Percentiles rank a stretch among this genome's conserved stretches.
These are phyloP conservation scores for Taenioides sp. DNA, from an alignment of 2,797 vertebrate species.

Conservation along the genomic window DNA sequence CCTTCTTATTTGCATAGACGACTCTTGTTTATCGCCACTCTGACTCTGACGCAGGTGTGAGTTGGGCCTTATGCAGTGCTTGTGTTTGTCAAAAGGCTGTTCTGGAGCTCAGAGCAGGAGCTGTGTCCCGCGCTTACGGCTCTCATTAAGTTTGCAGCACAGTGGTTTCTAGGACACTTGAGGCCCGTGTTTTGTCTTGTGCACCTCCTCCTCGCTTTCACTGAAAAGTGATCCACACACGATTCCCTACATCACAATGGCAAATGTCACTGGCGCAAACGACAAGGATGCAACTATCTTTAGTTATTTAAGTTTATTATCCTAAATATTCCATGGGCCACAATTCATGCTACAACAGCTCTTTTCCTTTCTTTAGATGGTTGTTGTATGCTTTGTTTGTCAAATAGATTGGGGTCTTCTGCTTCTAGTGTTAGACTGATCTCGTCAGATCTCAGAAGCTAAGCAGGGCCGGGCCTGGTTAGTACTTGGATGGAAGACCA, in stretches of 20 bases:
- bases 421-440: too few species aligned
- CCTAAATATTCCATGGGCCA: not conserved
- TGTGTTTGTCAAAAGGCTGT: slow-evolving; percentile 52
- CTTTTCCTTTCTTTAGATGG: not conserved
- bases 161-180: slow-evolving; percentile 20
- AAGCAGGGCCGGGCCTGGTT: too few species aligned
- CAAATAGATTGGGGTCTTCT: not conserved
- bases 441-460: too few species aligned
- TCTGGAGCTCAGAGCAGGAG: slow-evolving; percentile 39
- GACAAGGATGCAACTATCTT: not conserved
- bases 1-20: not conserved
- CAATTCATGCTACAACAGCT: not conserved
- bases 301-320: not conserved
- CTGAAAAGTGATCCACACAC: slow-evolving; percentile 8
- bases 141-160: slow-evolving; percentile 28
- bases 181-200: slow-evolving; percentile 13
- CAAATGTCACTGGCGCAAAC: not conserved
- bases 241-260: not conserved
- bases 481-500: too few species aligned
- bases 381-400: not conserved
- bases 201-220: slow-evolving; percentile 5
- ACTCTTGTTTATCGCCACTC: slow-evolving; percentile 7
- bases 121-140: slow-evolving; percentile 24
- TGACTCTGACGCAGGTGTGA: slow-evolving; percentile 29
- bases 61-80: slow-evolving; percentile 44